Conservation (phyloP, 2,113 vertebrate species). For the Laticauda laticaudata region DNA sequence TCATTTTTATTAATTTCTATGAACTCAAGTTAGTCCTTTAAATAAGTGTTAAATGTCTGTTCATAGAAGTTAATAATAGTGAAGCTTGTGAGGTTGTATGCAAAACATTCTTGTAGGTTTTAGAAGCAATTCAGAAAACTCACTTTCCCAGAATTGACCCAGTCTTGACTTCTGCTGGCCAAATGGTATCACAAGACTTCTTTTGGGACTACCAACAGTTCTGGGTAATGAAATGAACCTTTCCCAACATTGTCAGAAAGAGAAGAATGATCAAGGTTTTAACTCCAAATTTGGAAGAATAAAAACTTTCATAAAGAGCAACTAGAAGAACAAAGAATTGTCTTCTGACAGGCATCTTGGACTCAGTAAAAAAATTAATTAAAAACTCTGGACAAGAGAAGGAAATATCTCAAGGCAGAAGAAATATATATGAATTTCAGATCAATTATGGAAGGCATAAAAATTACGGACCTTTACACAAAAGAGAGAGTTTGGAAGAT, state of each 20-base stretch:
- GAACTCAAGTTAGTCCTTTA: not conserved
- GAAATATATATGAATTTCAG: not conserved
- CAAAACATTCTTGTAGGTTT: not conserved
- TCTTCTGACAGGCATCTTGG: not conserved
- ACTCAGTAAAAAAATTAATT: not conserved
- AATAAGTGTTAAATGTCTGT: not conserved
- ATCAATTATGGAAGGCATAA: not conserved
- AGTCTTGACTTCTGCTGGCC: not conserved
- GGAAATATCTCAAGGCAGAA: not conserved
- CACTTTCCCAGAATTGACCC: not conserved
- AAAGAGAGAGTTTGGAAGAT: not conserved
- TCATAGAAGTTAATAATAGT: not conserved
- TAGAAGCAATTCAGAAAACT: not conserved
- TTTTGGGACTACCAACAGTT: not conserved
- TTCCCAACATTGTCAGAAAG: not conserved
- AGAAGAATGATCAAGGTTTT: not conserved
- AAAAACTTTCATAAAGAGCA: not conserved
- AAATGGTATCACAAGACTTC: not conserved
- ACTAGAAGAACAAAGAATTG: not conserved
- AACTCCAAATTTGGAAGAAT: not conserved
- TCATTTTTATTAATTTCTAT: too few relatives aligned
- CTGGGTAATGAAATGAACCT: not conserved
- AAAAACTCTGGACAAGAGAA: not conserved
- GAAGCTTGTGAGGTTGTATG: not conserved
- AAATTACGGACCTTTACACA: not conserved